Conservation (phyloP, 2,797 vertebrate genomes). For the Anabas testudineus region DNA sequence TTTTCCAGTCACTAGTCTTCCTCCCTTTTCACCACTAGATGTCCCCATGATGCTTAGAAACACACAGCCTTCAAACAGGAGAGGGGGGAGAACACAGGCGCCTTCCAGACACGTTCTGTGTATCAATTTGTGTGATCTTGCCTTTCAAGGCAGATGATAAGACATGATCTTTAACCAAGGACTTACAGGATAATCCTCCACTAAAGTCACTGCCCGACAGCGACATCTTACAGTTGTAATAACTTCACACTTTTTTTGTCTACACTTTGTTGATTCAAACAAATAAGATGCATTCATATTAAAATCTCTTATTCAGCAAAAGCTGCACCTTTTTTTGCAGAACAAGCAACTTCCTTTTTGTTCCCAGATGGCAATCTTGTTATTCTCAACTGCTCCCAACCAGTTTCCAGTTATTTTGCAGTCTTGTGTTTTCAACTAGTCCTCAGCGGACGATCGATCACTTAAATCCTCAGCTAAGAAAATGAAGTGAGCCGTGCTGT, state of each 20-base stretch:
- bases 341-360: background rate
- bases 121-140: constrained; percentile 5
- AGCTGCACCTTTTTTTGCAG: background rate
- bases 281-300: constrained; percentile 22
- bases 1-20: background rate
- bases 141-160: constrained; percentile 15
- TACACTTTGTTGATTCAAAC: background rate
- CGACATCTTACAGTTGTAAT: constrained; percentile 8
- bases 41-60: constrained; percentile 56
- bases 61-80: background rate
- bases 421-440: constrained; percentile 29
- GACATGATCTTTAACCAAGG: constrained; percentile 1
- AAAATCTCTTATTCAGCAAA: constrained; percentile 9
- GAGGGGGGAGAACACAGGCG: background rate
- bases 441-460: constrained; percentile 33
- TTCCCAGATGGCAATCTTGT: background rate
- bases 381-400: background rate
- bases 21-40: constrained; percentile 66
- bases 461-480: constrained; percentile 22
- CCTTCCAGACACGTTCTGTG: background rate
- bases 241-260: background rate
- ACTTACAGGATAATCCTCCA: constrained; percentile 21
- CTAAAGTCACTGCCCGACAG: constrained; percentile 1
- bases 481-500: constrained; percentile 30
- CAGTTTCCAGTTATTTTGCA: constrained; percentile 9